Evolutionary conservation across 2,113 vertebrate genomes (phyloP).

Genomic region (Sprattus sprattus): DNA sequence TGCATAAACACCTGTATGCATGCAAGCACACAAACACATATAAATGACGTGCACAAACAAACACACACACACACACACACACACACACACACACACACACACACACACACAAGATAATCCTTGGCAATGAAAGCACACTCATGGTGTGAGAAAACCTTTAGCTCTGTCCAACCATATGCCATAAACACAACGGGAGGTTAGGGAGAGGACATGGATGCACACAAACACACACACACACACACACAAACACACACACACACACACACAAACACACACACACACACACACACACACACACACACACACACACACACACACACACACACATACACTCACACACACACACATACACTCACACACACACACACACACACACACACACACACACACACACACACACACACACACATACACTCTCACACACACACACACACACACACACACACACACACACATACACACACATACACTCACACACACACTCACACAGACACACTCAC

Average conservation of each 20-base stretch:
- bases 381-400: background rate
- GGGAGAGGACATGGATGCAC: background rate
- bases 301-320: background rate
- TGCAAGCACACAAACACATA: too few relatives aligned
- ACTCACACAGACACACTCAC: background rate
- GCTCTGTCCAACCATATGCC: background rate
- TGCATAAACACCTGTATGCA: too few relatives aligned
- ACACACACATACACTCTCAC: background rate
- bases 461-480: background rate
- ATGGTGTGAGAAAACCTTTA: background rate
- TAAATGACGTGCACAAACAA: too few relatives aligned
- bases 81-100: background rate
- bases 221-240: background rate
- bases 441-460: background rate
- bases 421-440: background rate
- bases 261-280: background rate
- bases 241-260: too few relatives aligned
- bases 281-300: background rate
- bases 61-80: background rate
- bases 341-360: too few relatives aligned
- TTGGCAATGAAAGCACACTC: background rate
- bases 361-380: background rate
- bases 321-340: background rate
- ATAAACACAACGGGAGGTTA: background rate
- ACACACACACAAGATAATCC: constrained; percentile 13